Conservation (phyloP, 2,113 vertebrate genomes). For the Upupa epops region DNA sequence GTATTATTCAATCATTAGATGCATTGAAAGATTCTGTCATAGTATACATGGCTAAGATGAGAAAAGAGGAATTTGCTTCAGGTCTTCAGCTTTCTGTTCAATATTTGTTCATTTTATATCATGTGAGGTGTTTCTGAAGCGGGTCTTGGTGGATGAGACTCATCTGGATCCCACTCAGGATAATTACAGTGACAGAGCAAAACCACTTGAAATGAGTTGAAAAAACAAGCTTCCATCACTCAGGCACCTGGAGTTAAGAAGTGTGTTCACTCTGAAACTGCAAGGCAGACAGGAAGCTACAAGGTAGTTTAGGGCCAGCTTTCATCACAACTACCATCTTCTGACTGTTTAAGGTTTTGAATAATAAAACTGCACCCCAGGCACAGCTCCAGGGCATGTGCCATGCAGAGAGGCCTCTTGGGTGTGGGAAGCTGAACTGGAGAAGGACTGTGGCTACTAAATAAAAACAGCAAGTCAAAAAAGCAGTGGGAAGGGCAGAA, state of each 20-base stretch:
- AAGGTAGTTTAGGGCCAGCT: not conserved
- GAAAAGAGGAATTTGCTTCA: not conserved
- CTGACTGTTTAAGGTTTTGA: not conserved
- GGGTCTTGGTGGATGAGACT: not conserved
- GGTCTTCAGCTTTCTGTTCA: not conserved
- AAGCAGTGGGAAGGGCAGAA: not conserved
- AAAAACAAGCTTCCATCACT: not conserved
- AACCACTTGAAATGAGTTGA: not conserved
- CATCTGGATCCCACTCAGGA: not conserved
- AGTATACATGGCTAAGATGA: not conserved
- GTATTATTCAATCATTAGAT: conserved; percentile 21
- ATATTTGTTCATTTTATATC: not conserved
- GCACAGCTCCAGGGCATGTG: not conserved
- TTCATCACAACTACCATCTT: not conserved
- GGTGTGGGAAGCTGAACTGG: fast-evolving
- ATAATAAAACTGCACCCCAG: not conserved
- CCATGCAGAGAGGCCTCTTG: not conserved
- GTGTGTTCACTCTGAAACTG: not conserved
- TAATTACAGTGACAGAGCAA: not conserved
- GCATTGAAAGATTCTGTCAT: conserved; percentile 3
- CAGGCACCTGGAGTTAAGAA: not conserved
- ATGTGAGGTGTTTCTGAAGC: not conserved
- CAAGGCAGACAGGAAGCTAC: not conserved
- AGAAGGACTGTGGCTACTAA: not conserved
- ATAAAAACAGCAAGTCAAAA: not conserved